Percentiles rank a stretch among this genome's conserved stretches.
Evolutionary conservation across 2,113 vertebrate genomes (phyloP).

Genomic region (Pedionomus torquatus): DNA sequence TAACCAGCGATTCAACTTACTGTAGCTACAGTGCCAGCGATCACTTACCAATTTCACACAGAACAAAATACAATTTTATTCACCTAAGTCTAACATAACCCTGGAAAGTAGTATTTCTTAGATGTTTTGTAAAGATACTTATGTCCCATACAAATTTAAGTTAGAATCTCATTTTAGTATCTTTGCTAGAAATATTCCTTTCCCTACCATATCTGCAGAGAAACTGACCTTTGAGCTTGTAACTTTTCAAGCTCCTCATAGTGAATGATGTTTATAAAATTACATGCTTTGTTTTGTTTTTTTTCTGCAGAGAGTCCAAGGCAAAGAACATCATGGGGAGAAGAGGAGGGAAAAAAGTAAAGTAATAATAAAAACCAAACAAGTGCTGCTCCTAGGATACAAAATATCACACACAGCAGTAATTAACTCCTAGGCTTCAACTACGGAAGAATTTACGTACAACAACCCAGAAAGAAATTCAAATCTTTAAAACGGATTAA

Average conservation of each 20-base stretch:
- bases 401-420: not conserved
- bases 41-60: not conserved
- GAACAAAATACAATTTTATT: not conserved
- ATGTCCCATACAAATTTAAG: not conserved
- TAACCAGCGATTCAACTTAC: not conserved
- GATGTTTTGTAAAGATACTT: not conserved
- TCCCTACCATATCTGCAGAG: not conserved
- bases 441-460: not conserved
- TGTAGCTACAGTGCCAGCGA: not conserved
- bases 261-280: not conserved
- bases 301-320: not conserved
- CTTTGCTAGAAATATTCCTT: not conserved
- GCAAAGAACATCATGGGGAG: not conserved
- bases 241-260: not conserved
- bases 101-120: not conserved
- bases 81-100: not conserved
- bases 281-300: not conserved
- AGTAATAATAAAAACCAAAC: not conserved
- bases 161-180: not conserved
- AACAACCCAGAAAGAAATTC: not conserved
- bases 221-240: not conserved
- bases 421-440: not conserved
- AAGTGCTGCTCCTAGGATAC: not conserved
- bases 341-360: not conserved
- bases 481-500: constrained; percentile 30